Conservation (phyloP, 2,888 invertebrate genomes). For the Branchellion lobata region DNA sequence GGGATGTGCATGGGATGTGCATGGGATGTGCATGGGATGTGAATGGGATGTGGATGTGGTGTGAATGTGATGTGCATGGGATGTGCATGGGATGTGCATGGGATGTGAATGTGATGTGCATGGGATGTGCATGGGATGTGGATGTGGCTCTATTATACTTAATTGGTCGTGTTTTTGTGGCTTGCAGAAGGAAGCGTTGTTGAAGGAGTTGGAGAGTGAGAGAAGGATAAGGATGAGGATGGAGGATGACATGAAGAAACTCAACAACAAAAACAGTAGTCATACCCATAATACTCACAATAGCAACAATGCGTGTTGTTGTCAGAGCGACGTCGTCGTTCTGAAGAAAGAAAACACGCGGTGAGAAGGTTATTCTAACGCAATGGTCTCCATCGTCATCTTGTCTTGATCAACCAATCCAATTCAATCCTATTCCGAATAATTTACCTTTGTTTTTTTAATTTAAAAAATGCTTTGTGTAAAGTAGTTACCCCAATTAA, state of each 20-base stretch:
- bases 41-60: too few species aligned
- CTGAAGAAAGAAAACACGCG: conserved; percentile 40
- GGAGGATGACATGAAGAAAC: conserved; percentile 56
- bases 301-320: conserved; percentile 48
- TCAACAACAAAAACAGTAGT: conserved; percentile 55
- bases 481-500: too few species aligned
- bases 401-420: too few species aligned
- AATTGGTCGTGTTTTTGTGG: neutral
- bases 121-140: neutral
- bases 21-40: too few species aligned
- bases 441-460: too few species aligned
- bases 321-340: conserved; percentile 30
- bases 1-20: too few species aligned
- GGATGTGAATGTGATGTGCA: neutral
- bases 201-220: conserved; percentile 58
- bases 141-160: too few species aligned
- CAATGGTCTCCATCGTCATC: too few species aligned
- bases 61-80: neutral
- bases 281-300: conserved; percentile 33
- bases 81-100: too few species aligned
- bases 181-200: conserved; percentile 52
- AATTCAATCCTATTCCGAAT: too few species aligned
- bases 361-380: too few species aligned
- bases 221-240: conserved; percentile 57
- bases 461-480: too few species aligned